phyloP scores from a whole-genome alignment of 2,888 invertebrate species.

The Nycteola revayana region DNA sequence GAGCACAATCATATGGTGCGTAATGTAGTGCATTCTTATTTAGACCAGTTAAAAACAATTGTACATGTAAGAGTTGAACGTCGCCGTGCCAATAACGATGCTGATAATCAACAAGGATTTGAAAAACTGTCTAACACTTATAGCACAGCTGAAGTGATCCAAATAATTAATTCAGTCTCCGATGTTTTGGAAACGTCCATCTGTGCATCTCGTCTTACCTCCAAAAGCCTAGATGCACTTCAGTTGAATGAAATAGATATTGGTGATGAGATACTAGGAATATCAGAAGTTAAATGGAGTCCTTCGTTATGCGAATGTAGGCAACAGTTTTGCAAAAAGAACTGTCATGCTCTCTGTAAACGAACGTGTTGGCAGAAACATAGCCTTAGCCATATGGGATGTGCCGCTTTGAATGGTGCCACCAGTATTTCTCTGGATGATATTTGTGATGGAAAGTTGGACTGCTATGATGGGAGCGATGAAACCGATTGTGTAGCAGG shows the following conservation, averaged over 20 bases:
- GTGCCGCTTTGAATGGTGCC: constrained; percentile 42
- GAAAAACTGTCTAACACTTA: no score
- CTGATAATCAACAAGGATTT: no score
- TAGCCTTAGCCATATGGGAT: constrained; percentile 48
- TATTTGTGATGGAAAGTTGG: constrained; percentile 67
- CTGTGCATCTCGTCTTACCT: constrained; percentile 31
- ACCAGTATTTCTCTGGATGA: constrained; percentile 43
- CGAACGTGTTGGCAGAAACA: constrained; percentile 52
- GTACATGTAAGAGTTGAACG: no score
- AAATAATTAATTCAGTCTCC: constrained; percentile 33
- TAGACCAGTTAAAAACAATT: constrained; percentile 40
- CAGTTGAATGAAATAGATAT: constrained; percentile 14
- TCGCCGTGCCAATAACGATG: no score
- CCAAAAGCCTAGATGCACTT: background rate
- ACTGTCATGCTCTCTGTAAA: constrained; percentile 48
- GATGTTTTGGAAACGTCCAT: constrained; percentile 43
- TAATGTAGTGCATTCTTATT: constrained; percentile 42
- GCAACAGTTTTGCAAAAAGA: constrained; percentile 35
- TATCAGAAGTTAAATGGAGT: constrained; percentile 19
- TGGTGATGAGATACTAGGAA: constrained; percentile 13
- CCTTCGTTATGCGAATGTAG: constrained; percentile 48
- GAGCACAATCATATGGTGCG: constrained; percentile 40
- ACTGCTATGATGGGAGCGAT: constrained; percentile 65
- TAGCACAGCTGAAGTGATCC: no score
- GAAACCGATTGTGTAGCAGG: constrained; percentile 53